Evolutionary conservation across 2,888 invertebrate species (phyloP).

Genomic region (Iphiclides podalirius): DNA sequence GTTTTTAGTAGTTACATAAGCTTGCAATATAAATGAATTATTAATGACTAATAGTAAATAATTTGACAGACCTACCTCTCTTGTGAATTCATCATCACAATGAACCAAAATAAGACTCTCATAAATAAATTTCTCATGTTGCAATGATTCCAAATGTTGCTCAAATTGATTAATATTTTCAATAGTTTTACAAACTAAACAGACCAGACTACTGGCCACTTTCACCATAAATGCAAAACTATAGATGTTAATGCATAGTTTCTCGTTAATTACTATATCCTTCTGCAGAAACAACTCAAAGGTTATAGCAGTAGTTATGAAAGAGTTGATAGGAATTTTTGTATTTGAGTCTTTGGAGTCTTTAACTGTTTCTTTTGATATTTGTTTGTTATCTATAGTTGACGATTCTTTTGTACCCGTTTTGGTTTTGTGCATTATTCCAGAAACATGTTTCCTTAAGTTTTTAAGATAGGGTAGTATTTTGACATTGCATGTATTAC

Average conservation of each 20-base stretch:
- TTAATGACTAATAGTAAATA: no score
- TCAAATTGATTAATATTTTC: slow-evolving; percentile 11
- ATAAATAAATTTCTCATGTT: slow-evolving; percentile 28
- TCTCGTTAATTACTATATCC: slow-evolving; percentile 40
- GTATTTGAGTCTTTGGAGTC: no score
- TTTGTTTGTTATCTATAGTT: slow-evolving; percentile 5
- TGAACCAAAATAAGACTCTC: slow-evolving; percentile 31
- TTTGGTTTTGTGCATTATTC: slow-evolving; percentile 30
- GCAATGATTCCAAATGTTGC: slow-evolving; percentile 21
- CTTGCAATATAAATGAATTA: no score
- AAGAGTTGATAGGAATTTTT: slow-evolving; percentile 24
- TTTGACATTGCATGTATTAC: slow-evolving; percentile 31
- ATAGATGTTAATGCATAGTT: slow-evolving; percentile 31
- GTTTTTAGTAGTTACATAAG: no score
- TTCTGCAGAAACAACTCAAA: slow-evolving; percentile 20
- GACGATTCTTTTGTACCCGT: slow-evolving; percentile 1
- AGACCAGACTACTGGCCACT: slow-evolving; percentile 12
- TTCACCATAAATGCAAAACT: slow-evolving; percentile 32
- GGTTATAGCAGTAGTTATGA: slow-evolving; percentile 22
- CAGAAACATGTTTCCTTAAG: slow-evolving; percentile 32
- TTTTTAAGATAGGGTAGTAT: slow-evolving; percentile 29
- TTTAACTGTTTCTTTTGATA: slow-evolving; percentile 9
- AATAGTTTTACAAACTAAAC: slow-evolving; percentile 32
- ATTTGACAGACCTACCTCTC: no score
- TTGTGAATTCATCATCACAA: slow-evolving; percentile 44